Base-by-base conservation (phyloP, 2,888 invertebrate genomes). In the Sphaeridia pumilis region DNA sequence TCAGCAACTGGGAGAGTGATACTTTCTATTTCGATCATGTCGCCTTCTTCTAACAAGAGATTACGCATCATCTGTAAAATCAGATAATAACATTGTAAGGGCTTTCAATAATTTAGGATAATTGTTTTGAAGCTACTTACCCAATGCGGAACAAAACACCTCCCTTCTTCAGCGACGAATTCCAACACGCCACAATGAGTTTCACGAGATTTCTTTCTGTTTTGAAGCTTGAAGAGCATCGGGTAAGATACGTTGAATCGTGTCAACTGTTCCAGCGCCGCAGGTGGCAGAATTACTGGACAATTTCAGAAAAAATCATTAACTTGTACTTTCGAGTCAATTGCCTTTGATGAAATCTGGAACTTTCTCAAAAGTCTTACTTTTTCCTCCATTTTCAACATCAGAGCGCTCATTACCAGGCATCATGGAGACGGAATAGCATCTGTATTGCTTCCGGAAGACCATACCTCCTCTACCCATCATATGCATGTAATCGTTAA, bases 91-190 rank as follows among this genome's bases (percentile, higher is more conserved):
- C 31, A 31, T 31, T 31, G 31, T 14, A 31, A 31, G 7, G 10
- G 7, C 7, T 31, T 31, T 7, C 31, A 31, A 31, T 10, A 10
- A 31, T 31, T 10, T 31, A 31, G n/a, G n/a, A n/a, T n/a, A 31
- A 31, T 14, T 31, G 31, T 10, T 10, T 31, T 31, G 7, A 31
- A 10, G 14, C 31, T 12, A 7, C 45, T 21, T 54, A 54, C 56
- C 56, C 98, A 99, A 68, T 92, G 84, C n/a, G 98, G 98, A 63
- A 98, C 76, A 71, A 94, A 97, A 42, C 93, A 90, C 73, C 87
- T 87, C 26, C 95, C 97, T 73, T 99, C 98, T 70, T 97, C 95
- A 10, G 98, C 97, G 5, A 97, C 92, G 76, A 98, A 98, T 71
- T 98, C 98, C 58, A 98, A 71, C 0, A 98, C 57, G 65, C 76